Percentiles rank a stretch among this genome's conserved stretches.
phyloP scores from a whole-genome alignment of 53 echinoderm and acorn worm species.

The Holothuria leucospilota region DNA sequence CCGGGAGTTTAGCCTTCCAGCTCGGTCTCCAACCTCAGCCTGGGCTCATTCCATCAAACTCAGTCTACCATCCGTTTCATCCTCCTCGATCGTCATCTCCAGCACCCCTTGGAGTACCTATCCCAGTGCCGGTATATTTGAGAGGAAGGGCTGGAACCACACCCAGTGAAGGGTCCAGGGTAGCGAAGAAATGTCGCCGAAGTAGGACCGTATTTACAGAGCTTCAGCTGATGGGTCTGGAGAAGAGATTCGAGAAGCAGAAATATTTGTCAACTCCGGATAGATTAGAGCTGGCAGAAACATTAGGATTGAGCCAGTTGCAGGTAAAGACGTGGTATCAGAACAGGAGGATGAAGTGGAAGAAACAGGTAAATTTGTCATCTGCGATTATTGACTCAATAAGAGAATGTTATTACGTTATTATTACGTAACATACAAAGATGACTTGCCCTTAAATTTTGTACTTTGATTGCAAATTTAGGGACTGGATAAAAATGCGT shows the following conservation, averaged over 20 bases:
- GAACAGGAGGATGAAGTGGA: constrained; percentile 99
- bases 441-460: too few species aligned
- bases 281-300: constrained; percentile 89
- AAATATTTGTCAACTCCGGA: constrained; percentile 97
- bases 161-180: constrained; percentile 78
- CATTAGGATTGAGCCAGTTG: constrained; percentile 88
- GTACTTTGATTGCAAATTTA: too few species aligned
- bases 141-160: constrained; percentile 82
- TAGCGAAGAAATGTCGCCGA: constrained; percentile 93
- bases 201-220: constrained; percentile 98
- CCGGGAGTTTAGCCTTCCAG: constrained; percentile 11
- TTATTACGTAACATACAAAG: neutral
- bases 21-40: constrained; percentile 34
- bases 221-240: constrained; percentile 92
- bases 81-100: constrained; percentile 27
- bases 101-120: constrained; percentile 77
- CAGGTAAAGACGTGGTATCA: constrained; percentile 99
- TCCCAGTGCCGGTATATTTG: constrained; percentile 97
- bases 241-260: constrained; percentile 97
- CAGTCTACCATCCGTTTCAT: constrained; percentile 7
- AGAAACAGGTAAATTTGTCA: constrained; percentile 82
- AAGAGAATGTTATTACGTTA: neutral
- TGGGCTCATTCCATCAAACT: constrained; percentile 10
- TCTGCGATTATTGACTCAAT: neutral
- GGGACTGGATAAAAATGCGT: too few species aligned